A percentile compares a stretch with the other conserved stretches of the same genome.
Conservation (phyloP, 2,888 invertebrate species). For the Brachyptera putata region DNA sequence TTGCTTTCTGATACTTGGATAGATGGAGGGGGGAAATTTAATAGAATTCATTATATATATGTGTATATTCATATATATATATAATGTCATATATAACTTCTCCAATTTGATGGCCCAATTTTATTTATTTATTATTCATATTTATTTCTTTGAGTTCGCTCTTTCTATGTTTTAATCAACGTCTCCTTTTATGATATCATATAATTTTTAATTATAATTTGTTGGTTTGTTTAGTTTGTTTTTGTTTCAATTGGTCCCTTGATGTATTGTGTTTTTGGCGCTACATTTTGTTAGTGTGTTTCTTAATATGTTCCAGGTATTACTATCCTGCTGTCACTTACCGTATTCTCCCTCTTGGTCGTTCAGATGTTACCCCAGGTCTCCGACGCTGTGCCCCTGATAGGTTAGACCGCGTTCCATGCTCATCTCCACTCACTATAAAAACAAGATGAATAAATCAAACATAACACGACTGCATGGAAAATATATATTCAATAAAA, state of each 20-base stretch:
- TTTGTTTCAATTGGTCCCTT: conserved; percentile 19
- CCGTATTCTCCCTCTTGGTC: conserved; percentile 98
- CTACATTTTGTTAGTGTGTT: conserved; percentile 23
- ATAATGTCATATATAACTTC: no score
- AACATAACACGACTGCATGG: no score
- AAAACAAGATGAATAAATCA: conserved; percentile 12
- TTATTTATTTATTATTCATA: conserved; percentile 1
- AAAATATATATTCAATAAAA: no score
- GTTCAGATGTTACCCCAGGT: conserved; percentile 99
- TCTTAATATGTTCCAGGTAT: conserved; percentile 67
- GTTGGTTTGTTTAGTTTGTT: conserved; percentile 22
- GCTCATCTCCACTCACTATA: conserved; percentile 15
- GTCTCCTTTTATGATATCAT: conserved; percentile 2
- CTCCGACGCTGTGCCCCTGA: conserved; percentile 97
- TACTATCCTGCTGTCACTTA: conserved; percentile 98
- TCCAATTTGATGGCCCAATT: conserved; percentile 28
- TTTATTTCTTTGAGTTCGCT: conserved; percentile 15
- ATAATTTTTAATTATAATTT: conserved; percentile 8
- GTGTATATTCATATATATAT: no score
- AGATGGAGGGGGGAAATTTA: conserved; percentile 36
- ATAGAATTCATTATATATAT: conserved; percentile 11
- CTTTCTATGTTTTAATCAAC: not conserved
- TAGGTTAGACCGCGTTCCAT: conserved; percentile 61
- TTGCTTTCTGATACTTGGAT: conserved; percentile 38
- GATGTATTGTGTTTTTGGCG: conserved; percentile 30